Evolutionary conservation across 2,888 invertebrate species (phyloP).

Genomic region (Clistopyga incitator): DNA sequence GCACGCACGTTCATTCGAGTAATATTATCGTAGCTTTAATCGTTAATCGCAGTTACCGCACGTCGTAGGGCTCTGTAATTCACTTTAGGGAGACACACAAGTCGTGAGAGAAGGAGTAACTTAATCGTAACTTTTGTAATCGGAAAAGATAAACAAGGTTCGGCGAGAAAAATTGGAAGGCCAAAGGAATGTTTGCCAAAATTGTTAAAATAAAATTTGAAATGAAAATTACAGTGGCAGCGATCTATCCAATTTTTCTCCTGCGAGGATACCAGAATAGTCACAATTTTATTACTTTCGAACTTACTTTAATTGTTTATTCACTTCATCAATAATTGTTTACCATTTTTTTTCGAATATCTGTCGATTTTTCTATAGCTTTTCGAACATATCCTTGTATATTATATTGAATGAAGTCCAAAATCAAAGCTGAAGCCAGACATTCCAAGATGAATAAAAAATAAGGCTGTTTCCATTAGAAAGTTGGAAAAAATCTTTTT

Average conservation of each 20-base stretch:
- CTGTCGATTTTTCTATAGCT: no score
- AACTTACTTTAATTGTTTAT: no score
- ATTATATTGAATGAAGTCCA: no score
- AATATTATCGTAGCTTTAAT: constrained; percentile 83
- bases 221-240: constrained; percentile 1
- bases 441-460: no score
- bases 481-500: no score
- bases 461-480: no score
- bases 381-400: no score
- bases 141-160: constrained; percentile 57
- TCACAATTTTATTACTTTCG: no score
- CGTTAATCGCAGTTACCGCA: constrained; percentile 82
- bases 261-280: constrained; percentile 36
- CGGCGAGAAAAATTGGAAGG: constrained; percentile 44
- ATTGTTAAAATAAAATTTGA: constrained; percentile 16
- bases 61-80: constrained; percentile 82
- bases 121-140: constrained; percentile 67
- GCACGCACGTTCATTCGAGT: constrained; percentile 82
- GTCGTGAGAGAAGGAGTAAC: constrained; percentile 59
- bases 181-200: constrained; percentile 31
- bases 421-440: no score
- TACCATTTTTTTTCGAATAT: no score
- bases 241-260: constrained; percentile 55
- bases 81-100: constrained; percentile 71
- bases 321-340: no score